These are phyloP conservation scores for Poeciliopsis turneri DNA, from an alignment of 2,797 vertebrate genomes.

Conservation along the genomic window DNA sequence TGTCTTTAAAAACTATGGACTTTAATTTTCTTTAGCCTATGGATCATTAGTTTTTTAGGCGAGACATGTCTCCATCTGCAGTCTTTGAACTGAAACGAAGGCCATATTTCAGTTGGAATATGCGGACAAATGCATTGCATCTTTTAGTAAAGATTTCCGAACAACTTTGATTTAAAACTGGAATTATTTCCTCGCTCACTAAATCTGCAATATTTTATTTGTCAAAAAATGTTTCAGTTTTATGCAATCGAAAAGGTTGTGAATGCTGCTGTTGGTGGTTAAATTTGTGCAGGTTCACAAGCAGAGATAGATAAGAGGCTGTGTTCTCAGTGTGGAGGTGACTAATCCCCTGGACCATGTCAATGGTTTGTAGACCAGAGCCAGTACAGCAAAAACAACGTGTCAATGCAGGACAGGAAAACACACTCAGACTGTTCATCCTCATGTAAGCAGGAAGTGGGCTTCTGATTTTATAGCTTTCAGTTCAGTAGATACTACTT, in stretches of 20 bases:
- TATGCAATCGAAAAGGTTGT: constrained; percentile 25
- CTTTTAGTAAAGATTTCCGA: background rate
- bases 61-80: background rate
- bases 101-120: background rate
- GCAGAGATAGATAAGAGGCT: constrained; percentile 59
- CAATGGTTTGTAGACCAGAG: constrained; percentile 57
- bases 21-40: background rate
- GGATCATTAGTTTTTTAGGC: background rate
- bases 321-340: constrained; percentile 53
- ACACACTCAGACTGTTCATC: constrained; percentile 43
- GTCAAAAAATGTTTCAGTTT: background rate
- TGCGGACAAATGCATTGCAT: background rate
- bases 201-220: background rate
- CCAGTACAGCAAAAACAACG: constrained; percentile 53
- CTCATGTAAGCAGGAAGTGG: constrained; percentile 64
- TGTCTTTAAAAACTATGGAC: background rate
- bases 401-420: constrained; percentile 58
- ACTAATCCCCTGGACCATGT: constrained; percentile 76
- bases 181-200: background rate
- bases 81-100: background rate
- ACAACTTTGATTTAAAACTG: background rate
- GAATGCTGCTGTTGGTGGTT: constrained; percentile 7
- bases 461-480: constrained; percentile 20
- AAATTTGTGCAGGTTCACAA: constrained; percentile 39
- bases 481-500: background rate